Conservation (phyloP, 2,888 invertebrate species). For the Lithosia quadra region DNA sequence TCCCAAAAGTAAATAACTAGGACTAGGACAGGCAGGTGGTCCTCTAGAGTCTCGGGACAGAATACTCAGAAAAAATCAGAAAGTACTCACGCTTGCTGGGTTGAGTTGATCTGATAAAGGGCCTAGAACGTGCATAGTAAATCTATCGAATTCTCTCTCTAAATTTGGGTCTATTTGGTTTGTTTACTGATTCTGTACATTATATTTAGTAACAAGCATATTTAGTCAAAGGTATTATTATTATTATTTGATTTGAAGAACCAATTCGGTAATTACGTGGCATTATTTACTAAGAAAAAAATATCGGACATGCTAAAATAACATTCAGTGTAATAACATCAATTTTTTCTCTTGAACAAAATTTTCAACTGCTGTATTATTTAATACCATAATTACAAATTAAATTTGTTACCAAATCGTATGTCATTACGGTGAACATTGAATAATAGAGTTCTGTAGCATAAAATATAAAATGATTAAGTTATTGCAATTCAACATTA, state of each 20-base stretch:
- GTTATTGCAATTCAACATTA: conserved; percentile 55
- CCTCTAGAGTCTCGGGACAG: too few species aligned
- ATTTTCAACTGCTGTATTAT: background rate
- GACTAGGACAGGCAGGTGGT: too few species aligned
- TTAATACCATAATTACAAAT: conserved; percentile 23
- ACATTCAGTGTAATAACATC: background rate
- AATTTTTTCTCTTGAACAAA: background rate
- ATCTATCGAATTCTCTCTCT: too few species aligned
- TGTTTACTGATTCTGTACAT: background rate
- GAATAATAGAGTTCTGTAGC: conserved; percentile 58
- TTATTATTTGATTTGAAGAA: background rate
- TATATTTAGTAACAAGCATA: background rate
- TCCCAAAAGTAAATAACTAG: too few species aligned
- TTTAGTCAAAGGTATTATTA: background rate
- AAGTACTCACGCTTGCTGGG: too few species aligned
- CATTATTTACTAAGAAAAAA: background rate
- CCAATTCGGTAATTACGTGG: too few species aligned
- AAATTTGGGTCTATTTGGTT: background rate
- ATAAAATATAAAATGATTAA: conserved; percentile 57
- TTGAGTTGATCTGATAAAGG: too few species aligned
- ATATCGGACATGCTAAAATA: too few species aligned
- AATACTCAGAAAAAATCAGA: too few species aligned
- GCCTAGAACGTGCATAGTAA: too few species aligned
- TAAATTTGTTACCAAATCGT: conserved; percentile 53
- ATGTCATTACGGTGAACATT: conserved; percentile 53